Percentiles rank a stretch among this genome's conserved stretches.
Conservation (phyloP, 2,888 invertebrate species). For the Itoplectis maculator region DNA sequence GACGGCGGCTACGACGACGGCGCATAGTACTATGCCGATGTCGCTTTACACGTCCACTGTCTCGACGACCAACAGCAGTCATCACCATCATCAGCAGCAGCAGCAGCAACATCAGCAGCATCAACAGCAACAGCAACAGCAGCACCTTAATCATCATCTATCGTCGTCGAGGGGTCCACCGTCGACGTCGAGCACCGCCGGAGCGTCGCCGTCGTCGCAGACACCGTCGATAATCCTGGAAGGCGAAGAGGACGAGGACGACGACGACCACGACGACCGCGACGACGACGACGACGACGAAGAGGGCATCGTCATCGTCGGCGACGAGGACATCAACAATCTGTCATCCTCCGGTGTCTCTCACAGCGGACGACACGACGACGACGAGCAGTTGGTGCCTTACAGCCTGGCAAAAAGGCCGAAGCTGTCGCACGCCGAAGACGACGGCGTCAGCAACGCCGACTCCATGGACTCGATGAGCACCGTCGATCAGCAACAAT, state of each 20-base stretch:
- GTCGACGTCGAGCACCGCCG: constrained; percentile 84
- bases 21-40: constrained; percentile 84
- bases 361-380: constrained; percentile 78
- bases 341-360: constrained; percentile 78
- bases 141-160: no score
- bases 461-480: constrained; percentile 87
- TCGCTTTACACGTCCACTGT: constrained; percentile 82
- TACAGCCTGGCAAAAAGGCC: constrained; percentile 89
- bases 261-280: constrained; percentile 87
- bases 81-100: no score
- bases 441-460: constrained; percentile 87
- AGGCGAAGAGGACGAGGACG: constrained; percentile 83
- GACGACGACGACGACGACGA: constrained; percentile 88
- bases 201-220: constrained; percentile 80
- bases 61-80: constrained; percentile 85
- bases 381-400: constrained; percentile 88
- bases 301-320: constrained; percentile 92
- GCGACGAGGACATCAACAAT: constrained; percentile 85
- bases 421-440: constrained; percentile 86
- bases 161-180: no score
- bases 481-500: constrained; percentile 78
- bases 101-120: no score
- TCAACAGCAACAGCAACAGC: no score
- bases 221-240: constrained; percentile 77
- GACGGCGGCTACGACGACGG: constrained; percentile 85